A percentile compares a stretch with the other conserved stretches of the same genome.
phyloP scores from a whole-genome alignment of 1,140 invertebrate genomes.

The Sminthurides bifidus region DNA sequence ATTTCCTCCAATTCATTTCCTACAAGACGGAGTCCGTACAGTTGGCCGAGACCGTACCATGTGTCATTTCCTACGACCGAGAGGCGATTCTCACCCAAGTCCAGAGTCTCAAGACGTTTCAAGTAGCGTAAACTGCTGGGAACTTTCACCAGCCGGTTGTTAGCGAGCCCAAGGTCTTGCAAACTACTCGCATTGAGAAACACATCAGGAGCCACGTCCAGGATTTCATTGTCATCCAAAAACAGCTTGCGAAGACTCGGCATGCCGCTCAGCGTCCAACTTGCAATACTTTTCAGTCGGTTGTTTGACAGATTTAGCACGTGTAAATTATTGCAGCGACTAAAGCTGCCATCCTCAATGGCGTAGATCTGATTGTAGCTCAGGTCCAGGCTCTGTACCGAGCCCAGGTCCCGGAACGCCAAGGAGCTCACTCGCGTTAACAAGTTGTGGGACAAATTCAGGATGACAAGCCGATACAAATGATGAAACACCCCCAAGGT shows the following conservation, averaged over 20 bases:
- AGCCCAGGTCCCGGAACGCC: slow-evolving; percentile 61
- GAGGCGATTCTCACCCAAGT: slow-evolving; percentile 77
- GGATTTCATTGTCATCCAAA: slow-evolving; percentile 60
- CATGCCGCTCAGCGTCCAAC: slow-evolving; percentile 68
- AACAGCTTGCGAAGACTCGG: slow-evolving; percentile 73
- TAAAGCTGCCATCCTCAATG: slow-evolving; percentile 60
- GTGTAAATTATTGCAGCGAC: too few species aligned
- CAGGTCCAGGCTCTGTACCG: slow-evolving; percentile 61
- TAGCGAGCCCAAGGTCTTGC: slow-evolving; percentile 72
- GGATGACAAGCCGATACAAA: slow-evolving; percentile 54
- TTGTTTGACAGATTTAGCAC: slow-evolving; percentile 76
- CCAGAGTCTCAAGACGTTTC: slow-evolving; percentile 65
- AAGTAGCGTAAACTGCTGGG: slow-evolving; percentile 57
- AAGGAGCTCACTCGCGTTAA: slow-evolving; percentile 55
- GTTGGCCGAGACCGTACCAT: slow-evolving; percentile 48
- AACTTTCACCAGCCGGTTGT: slow-evolving; percentile 65
- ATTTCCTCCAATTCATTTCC: slow-evolving; percentile 77
- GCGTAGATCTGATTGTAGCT: slow-evolving; percentile 60
- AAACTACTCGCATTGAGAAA: slow-evolving; percentile 67
- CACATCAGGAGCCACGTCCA: slow-evolving; percentile 53
- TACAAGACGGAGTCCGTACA: slow-evolving; percentile 67
- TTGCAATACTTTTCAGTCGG: slow-evolving; percentile 62
- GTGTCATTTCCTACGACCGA: slow-evolving; percentile 63
- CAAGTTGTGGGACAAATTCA: slow-evolving; percentile 63
- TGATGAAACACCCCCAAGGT: slow-evolving; percentile 63